Percentiles rank a stretch among this genome's conserved stretches.
phyloP scores from a whole-genome alignment of 2,113 vertebrate species.

The Mobula hypostoma region DNA sequence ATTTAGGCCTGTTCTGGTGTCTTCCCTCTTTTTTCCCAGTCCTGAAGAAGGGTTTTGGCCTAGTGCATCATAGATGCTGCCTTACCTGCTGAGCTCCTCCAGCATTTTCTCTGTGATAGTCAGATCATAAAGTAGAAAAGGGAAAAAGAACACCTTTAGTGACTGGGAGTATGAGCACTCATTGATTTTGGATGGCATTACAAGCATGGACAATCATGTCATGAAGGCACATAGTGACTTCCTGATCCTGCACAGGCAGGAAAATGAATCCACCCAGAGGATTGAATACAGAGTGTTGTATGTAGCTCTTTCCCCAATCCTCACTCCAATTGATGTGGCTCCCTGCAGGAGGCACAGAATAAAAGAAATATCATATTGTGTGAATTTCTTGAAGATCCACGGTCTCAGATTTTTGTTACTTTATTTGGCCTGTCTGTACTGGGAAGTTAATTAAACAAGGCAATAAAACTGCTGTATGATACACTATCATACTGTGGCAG shows the following conservation, averaged over 20 bases:
- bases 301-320: background rate
- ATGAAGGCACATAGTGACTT: background rate
- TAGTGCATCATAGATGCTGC: no score
- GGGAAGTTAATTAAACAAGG: background rate
- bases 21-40: no score
- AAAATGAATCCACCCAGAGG: background rate
- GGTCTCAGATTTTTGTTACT: conserved; percentile 13
- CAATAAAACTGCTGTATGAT: background rate
- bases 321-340: background rate
- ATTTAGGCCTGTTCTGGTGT: background rate
- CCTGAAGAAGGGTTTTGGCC: no score
- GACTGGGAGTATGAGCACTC: background rate
- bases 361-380: background rate
- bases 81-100: no score
- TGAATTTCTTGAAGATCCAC: background rate
- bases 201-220: background rate
- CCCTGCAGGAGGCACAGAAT: background rate
- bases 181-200: background rate
- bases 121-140: background rate
- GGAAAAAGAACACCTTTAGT: background rate
- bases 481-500: background rate
- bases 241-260: background rate
- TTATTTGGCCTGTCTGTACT: conserved; percentile 13
- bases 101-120: no score
- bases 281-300: background rate